Conservation (phyloP, 2,113 vertebrate species). For the Chaetodon auriga region DNA sequence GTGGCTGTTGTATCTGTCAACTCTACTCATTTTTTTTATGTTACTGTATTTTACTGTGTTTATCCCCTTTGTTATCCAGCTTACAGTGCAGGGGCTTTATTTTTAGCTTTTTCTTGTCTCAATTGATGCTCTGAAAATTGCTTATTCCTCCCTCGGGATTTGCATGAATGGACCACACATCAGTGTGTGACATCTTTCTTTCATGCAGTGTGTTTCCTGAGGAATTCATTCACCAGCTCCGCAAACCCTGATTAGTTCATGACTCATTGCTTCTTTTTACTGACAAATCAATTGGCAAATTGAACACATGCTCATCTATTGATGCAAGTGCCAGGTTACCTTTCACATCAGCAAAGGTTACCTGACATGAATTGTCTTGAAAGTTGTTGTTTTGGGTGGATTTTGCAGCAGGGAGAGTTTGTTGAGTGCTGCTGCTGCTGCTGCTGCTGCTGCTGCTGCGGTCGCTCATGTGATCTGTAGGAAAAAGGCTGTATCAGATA, state of each 20-base stretch:
- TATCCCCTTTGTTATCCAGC: neutral
- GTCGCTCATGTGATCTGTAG: slow-evolving; percentile 3
- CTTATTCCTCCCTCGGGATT: slow-evolving; percentile 10
- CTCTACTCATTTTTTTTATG: neutral
- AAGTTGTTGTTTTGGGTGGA: neutral
- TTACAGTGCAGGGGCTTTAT: neutral
- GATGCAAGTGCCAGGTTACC: slow-evolving; percentile 19
- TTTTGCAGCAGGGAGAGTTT: neutral
- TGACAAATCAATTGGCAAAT: slow-evolving; percentile 51
- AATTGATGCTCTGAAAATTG: neutral
- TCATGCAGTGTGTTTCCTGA: slow-evolving; percentile 17
- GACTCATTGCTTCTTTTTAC: slow-evolving; percentile 34
- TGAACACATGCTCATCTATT: slow-evolving; percentile 32
- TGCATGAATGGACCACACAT: slow-evolving; percentile 41
- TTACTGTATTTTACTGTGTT: neutral
- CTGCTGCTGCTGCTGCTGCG: slow-evolving; percentile 1
- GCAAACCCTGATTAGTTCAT: slow-evolving; percentile 30
- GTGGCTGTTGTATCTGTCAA: slow-evolving; percentile 26
- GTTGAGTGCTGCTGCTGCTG: slow-evolving; percentile 2
- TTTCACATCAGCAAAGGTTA: slow-evolving; percentile 9
- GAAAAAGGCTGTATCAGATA: neutral
- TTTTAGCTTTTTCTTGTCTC: slow-evolving; percentile 18
- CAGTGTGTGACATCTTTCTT: slow-evolving; percentile 26
- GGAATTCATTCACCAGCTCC: slow-evolving; percentile 42
- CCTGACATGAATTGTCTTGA: neutral